These are phyloP conservation scores for Synaphobranchus kaupii DNA, from an alignment of 2,797 vertebrate species.

Conservation along the genomic window DNA sequence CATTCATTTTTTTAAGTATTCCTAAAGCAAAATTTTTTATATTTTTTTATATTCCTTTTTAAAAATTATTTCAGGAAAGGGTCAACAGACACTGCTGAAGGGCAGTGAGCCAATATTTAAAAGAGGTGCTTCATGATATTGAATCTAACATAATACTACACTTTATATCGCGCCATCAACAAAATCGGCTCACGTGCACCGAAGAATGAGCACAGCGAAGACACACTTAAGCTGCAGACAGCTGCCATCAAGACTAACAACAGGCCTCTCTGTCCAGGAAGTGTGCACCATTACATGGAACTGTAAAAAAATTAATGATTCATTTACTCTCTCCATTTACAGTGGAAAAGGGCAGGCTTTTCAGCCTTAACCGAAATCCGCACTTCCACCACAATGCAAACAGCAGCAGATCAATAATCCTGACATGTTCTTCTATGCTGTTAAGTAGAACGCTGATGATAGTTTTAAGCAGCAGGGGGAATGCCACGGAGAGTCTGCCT, in stretches of 20 bases:
- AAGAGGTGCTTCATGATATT: not conserved
- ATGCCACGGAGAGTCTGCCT: not conserved
- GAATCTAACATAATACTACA: not conserved
- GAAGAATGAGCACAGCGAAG: not conserved
- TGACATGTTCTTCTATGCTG: not conserved
- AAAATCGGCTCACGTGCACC: not conserved
- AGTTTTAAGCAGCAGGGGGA: not conserved
- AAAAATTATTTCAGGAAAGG: not conserved
- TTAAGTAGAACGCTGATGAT: not conserved
- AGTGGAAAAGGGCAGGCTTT: not conserved
- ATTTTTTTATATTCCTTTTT: not conserved
- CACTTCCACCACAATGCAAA: not conserved
- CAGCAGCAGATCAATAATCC: not conserved
- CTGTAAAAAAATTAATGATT: not conserved
- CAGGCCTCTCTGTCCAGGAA: slow-evolving; percentile 12
- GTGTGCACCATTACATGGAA: not conserved
- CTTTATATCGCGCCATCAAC: not conserved
- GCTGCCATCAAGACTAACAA: slow-evolving; percentile 3
- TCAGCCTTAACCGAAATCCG: not conserved
- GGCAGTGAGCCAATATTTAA: not conserved
- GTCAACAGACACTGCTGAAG: not conserved
- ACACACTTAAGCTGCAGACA: not conserved
- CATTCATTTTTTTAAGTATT: not conserved
- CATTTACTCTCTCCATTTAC: not conserved
- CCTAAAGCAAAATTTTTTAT: not conserved